Percentiles rank a stretch among this genome's conserved stretches.
Conservation (phyloP, 2,113 vertebrate genomes). For the Sceloporus tristichus region DNA sequence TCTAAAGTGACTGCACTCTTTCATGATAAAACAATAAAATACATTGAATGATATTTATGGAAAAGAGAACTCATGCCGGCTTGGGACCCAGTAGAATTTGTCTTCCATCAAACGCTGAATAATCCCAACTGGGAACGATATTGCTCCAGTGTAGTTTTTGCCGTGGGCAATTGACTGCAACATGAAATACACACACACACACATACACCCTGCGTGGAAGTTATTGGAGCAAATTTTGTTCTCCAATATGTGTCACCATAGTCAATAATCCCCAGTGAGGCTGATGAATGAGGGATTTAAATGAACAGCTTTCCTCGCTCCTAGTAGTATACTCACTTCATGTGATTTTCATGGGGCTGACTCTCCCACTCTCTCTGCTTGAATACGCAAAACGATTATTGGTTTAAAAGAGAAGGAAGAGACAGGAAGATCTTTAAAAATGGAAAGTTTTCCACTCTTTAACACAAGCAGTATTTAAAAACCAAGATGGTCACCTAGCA, state of each 20-base stretch:
- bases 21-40: not conserved
- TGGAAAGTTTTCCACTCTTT: not conserved
- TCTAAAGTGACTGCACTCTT: not conserved
- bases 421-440: not conserved
- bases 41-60: not conserved
- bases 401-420: conserved; percentile 3
- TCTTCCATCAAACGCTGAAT: not conserved
- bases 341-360: not conserved
- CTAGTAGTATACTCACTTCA: not conserved
- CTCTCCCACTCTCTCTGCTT: not conserved
- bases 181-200: conserved; percentile 2
- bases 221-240: conserved; percentile 54
- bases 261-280: conserved; percentile 45
- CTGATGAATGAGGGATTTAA: conserved; percentile 38
- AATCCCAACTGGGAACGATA: not conserved
- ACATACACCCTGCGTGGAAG: conserved; percentile 41
- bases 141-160: conserved; percentile 35
- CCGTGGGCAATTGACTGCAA: conserved; percentile 26
- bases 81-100: not conserved
- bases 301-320: conserved; percentile 4
- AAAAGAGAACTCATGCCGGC: not conserved
- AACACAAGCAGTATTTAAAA: not conserved
- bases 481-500: not conserved
- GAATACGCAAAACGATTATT: not conserved
- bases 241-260: conserved; percentile 48